Percentiles rank a stretch among this genome's conserved stretches.
These are phyloP conservation scores for Formica aserva DNA, from an alignment of 2,888 invertebrate genomes.

Conservation along the genomic window DNA sequence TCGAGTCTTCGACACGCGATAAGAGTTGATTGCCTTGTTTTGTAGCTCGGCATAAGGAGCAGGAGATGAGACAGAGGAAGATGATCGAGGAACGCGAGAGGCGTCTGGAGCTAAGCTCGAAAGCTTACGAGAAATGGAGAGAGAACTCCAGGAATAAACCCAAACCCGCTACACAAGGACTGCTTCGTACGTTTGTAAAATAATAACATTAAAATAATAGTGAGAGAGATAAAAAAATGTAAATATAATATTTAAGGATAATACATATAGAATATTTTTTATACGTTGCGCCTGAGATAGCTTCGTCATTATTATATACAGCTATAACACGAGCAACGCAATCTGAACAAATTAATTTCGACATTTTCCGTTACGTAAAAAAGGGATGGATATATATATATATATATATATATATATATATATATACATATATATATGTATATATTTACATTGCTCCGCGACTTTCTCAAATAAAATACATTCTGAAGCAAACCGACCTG, in stretches of 20 bases:
- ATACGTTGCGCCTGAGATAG: neutral
- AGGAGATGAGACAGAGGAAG: constrained; percentile 86
- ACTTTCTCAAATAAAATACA: neutral
- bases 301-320: neutral
- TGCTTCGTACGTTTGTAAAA: constrained; percentile 87
- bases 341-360: neutral
- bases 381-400: neutral
- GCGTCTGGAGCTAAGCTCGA: constrained; percentile 87
- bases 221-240: neutral
- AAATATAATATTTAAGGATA: neutral
- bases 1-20: neutral
- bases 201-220: neutral
- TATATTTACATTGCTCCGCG: neutral
- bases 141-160: constrained; percentile 89
- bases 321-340: neutral
- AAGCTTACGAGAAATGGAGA: constrained; percentile 89
- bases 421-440: neutral
- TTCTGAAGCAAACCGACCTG: neutral
- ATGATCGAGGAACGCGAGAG: constrained; percentile 87
- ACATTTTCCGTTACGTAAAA: neutral
- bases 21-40: neutral
- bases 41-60: constrained; percentile 84
- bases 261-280: neutral
- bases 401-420: neutral
- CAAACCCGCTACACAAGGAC: constrained; percentile 88